Percentiles rank a stretch among this genome's conserved stretches.
phyloP scores from a whole-genome alignment of 2,888 invertebrate species.

The Eledona agricola region DNA sequence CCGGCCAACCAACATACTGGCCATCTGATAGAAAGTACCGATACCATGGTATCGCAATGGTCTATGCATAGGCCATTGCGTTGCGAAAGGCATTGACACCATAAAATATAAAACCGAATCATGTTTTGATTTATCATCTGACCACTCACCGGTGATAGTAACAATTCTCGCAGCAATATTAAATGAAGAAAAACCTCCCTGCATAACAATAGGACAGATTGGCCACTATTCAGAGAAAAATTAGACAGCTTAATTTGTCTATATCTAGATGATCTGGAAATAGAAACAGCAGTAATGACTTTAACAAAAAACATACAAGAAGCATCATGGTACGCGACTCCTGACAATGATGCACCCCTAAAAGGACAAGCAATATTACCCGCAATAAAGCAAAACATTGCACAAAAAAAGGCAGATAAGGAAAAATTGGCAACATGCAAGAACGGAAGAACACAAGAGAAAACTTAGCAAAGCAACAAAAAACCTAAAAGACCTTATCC shows the following conservation, averaged over 20 bases:
- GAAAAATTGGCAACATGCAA: too few species aligned
- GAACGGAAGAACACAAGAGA: too few species aligned
- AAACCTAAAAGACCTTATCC: conserved; percentile 1
- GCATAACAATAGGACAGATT: neutral
- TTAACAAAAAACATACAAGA: neutral
- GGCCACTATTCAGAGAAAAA: conserved; percentile 1
- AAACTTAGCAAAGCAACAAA: neutral
- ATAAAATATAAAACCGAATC: too few species aligned
- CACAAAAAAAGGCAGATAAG: too few species aligned
- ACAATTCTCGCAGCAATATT: neutral
- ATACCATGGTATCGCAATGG: too few species aligned
- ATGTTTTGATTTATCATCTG: too few species aligned
- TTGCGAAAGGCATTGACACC: too few species aligned
- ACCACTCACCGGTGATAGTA: too few species aligned
- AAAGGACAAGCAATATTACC: conserved; percentile 1
- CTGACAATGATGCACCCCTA: neutral
- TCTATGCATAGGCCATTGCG: too few species aligned
- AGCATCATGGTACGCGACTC: neutral
- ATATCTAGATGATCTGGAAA: neutral
- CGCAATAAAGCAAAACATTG: neutral
- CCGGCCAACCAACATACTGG: too few species aligned
- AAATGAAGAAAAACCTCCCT: too few species aligned
- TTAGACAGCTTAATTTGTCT: neutral
- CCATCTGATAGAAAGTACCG: too few species aligned
- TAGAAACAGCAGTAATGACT: conserved; percentile 2